Base-by-base conservation (phyloP, 2,113 vertebrate genomes). In the Solea senegalensis region DNA sequence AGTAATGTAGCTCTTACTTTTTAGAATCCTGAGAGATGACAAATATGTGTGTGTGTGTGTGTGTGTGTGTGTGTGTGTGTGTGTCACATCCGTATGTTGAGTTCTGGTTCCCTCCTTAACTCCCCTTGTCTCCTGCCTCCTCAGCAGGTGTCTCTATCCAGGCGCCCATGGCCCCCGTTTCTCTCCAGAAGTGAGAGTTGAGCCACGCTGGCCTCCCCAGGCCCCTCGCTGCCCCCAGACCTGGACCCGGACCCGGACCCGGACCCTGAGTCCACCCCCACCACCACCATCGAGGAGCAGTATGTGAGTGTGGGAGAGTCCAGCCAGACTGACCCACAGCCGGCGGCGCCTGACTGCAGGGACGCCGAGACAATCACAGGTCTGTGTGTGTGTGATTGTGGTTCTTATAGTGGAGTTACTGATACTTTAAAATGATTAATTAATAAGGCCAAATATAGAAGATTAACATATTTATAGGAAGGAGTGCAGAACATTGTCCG, bases 361-460 rank as follows among this genome's bases (percentile, higher is more conserved):
- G 93, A 94, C 55, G 92, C 93, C 0, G 92, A 89, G 80, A 94
- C 93, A 80, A 92, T 94, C 85, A 94, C 93, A 78, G 93, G 93
- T 94, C 14, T 1, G 43, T 65, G 14, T 21, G 21, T 21, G 21
- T 21, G 21, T 21, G 21, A 21, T 21, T 21, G 21, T 21, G 21
- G 21, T 21, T 21, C 21, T 21, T 21, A 21, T 21, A 21, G 21
- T 21, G 21, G 21, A 21, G 21, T 21, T 21, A 21, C 21, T 21
- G 1, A 21, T 21, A 21, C 21, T 21, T 21, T 21, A 1, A 21
- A 21, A 21, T 21, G 1, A 21, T 21, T 21, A 21, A 21, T 1
- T 21, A 21, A 21, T 21, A 21, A 21, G 21, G 21, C 21, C 21
- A 21, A 21, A 21, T 21, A 21, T 21, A 21, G 21, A 21, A 21